These are phyloP conservation scores for Microctenopoma stevenorrisi DNA, from an alignment of 2,797 vertebrate genomes.

Conservation along the genomic window DNA sequence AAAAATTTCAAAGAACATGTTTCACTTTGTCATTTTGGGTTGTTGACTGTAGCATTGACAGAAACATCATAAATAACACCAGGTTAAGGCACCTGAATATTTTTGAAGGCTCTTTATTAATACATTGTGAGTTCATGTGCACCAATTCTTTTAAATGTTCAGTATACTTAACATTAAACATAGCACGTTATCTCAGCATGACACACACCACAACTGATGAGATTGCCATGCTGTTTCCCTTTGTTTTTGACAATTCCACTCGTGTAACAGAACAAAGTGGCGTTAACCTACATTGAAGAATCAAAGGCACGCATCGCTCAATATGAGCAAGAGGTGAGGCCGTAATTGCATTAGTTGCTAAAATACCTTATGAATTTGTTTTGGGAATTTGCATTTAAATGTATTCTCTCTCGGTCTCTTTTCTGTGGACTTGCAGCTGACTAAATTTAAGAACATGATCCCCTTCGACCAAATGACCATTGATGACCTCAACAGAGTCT, in stretches of 20 bases:
- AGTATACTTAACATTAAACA: no score
- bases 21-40: no score
- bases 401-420: background rate
- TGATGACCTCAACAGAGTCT: slow-evolving; percentile 83
- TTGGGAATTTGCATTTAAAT: background rate
- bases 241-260: background rate
- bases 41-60: no score
- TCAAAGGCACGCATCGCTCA: slow-evolving; percentile 87
- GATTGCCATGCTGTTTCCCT: background rate
- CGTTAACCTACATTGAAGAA: slow-evolving; percentile 78
- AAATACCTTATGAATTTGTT: background rate
- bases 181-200: no score
- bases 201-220: no score
- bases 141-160: no score
- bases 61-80: no score
- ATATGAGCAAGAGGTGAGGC: slow-evolving; percentile 81
- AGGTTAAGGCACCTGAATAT: no score
- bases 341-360: background rate
- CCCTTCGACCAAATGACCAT: slow-evolving; percentile 93
- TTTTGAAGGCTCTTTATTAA: no score
- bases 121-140: no score
- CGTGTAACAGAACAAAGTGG: slow-evolving; percentile 60
- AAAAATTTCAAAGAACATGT: no score
- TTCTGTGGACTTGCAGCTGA: slow-evolving; percentile 53
- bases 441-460: slow-evolving; percentile 83